These are phyloP conservation scores for Xestobium rufovillosum DNA, from an alignment of 2,888 invertebrate species.

Conservation along the genomic window DNA sequence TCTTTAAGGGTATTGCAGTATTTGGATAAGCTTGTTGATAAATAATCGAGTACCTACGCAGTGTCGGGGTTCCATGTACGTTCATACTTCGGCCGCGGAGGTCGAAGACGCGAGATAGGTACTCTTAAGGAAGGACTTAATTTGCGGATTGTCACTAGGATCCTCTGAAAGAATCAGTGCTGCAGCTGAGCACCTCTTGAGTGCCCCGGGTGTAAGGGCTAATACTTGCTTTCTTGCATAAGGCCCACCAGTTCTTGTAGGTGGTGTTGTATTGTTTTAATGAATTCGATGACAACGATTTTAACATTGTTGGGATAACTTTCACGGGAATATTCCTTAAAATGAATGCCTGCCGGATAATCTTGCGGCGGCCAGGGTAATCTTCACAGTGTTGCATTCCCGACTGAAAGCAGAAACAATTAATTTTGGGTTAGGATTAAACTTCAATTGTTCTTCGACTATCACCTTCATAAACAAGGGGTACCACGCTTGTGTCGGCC, in stretches of 20 bases:
- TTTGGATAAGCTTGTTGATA: conserved; percentile 10
- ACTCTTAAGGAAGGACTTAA: conserved; percentile 25
- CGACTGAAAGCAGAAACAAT: conserved; percentile 15
- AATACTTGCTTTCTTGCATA: conserved; percentile 7
- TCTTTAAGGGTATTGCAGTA: conserved; percentile 14
- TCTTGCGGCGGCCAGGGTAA: conserved; percentile 17
- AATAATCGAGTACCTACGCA: conserved; percentile 16
- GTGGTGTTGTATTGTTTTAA: conserved; percentile 12
- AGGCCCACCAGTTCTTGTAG: conserved; percentile 11
- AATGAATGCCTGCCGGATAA: conserved; percentile 13
- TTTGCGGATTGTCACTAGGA: conserved; percentile 16
- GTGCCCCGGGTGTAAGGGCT: background rate
- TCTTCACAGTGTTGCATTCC: conserved; percentile 11
- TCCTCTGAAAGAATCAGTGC: conserved; percentile 16
- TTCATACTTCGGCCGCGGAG: conserved; percentile 24
- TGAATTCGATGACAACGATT: conserved; percentile 7
- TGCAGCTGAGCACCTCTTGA: conserved; percentile 11
- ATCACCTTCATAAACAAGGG: conserved; percentile 16
- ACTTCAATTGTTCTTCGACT: conserved; percentile 10
- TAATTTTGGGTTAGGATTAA: conserved; percentile 14
- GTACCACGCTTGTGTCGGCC: conserved; percentile 23
- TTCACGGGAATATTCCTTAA: conserved; percentile 8
- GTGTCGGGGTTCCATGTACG: conserved; percentile 28
- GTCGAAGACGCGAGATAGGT: conserved; percentile 22
- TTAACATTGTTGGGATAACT: conserved; percentile 8